These are phyloP conservation scores for Papilio polytes DNA, from an alignment of 1,140 invertebrate species.

Conservation along the genomic window DNA sequence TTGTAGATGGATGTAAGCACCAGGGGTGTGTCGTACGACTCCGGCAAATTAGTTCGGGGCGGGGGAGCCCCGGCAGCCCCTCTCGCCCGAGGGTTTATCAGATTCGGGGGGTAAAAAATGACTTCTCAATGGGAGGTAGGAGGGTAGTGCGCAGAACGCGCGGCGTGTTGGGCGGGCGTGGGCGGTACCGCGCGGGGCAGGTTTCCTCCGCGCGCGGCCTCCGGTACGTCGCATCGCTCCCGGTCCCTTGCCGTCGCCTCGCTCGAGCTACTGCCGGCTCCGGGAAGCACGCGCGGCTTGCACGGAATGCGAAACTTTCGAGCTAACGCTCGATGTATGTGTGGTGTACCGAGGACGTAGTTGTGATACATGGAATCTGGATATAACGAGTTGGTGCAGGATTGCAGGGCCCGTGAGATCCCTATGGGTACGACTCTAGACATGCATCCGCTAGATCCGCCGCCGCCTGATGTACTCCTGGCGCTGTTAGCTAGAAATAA, in stretches of 20 bases:
- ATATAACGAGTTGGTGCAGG: conserved; percentile 70
- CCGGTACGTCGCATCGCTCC: conserved; percentile 54
- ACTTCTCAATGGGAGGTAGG: conserved; percentile 82
- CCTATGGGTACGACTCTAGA: conserved; percentile 68
- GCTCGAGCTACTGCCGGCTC: conserved; percentile 53
- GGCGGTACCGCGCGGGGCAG: conserved; percentile 73
- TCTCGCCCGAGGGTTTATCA: conserved; percentile 74
- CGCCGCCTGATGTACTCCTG: conserved; percentile 90
- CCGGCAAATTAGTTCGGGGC: conserved; percentile 83
- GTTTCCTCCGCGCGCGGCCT: conserved; percentile 59
- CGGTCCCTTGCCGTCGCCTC: conserved; percentile 36
- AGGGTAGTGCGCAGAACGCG: conserved; percentile 60
- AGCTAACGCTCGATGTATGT: conserved; percentile 53
- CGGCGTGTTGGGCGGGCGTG: conserved; percentile 70
- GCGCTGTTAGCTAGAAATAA: conserved; percentile 94
- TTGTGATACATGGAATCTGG: conserved; percentile 59
- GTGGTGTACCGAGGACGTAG: conserved; percentile 60
- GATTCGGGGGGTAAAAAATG: conserved; percentile 82
- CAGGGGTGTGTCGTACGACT: conserved; percentile 83
- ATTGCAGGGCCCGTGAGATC: conserved; percentile 58
- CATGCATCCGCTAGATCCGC: conserved; percentile 83
- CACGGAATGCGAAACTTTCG: conserved; percentile 54
- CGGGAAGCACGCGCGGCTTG: background rate
- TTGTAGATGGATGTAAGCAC: conserved; percentile 83
- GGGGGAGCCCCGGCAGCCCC: conserved; percentile 71